These are phyloP conservation scores for Lycodopsis pacificus DNA, from an alignment of 2,797 vertebrate genomes.

Conservation along the genomic window DNA sequence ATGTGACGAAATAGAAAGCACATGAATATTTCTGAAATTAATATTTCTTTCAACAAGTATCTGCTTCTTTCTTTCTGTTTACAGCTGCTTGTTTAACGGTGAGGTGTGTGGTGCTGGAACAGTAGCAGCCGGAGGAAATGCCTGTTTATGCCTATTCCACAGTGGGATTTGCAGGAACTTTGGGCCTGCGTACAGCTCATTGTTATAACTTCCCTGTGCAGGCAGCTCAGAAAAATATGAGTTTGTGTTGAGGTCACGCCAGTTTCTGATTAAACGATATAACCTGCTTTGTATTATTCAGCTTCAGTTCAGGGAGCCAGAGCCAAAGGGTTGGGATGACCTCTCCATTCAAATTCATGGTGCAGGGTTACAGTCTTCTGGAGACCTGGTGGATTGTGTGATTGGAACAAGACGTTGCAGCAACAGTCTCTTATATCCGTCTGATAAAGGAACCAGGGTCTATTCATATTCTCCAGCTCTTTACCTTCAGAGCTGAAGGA, in stretches of 20 bases:
- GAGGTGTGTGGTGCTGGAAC: slow-evolving; percentile 26
- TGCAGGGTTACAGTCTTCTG: neutral
- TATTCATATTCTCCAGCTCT: slow-evolving; percentile 24
- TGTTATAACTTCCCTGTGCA: slow-evolving; percentile 73
- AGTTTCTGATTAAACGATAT: slow-evolving; percentile 54
- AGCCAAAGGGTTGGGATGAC: slow-evolving; percentile 18
- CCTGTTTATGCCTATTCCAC: slow-evolving; percentile 82
- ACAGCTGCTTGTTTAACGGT: slow-evolving; percentile 21
- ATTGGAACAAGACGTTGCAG: neutral
- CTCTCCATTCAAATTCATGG: neutral
- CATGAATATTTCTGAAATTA: neutral
- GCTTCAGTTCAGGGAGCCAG: neutral
- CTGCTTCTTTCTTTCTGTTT: slow-evolving; percentile 24
- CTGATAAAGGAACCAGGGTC: slow-evolving; percentile 18
- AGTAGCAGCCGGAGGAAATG: slow-evolving; percentile 74
- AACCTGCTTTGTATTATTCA: slow-evolving; percentile 34
- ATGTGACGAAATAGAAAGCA: neutral
- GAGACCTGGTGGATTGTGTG: neutral
- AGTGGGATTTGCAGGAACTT: slow-evolving; percentile 65
- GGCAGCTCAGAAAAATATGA: slow-evolving; percentile 68
- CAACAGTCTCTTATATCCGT: neutral
- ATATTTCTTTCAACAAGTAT: neutral
- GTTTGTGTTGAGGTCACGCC: slow-evolving; percentile 60
- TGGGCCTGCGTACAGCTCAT: slow-evolving; percentile 60
- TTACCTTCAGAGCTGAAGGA: slow-evolving; percentile 8